A percentile compares a stretch with the other conserved stretches of the same genome.
Conservation (phyloP, 2,888 invertebrate species). For the Graphium colonna region DNA sequence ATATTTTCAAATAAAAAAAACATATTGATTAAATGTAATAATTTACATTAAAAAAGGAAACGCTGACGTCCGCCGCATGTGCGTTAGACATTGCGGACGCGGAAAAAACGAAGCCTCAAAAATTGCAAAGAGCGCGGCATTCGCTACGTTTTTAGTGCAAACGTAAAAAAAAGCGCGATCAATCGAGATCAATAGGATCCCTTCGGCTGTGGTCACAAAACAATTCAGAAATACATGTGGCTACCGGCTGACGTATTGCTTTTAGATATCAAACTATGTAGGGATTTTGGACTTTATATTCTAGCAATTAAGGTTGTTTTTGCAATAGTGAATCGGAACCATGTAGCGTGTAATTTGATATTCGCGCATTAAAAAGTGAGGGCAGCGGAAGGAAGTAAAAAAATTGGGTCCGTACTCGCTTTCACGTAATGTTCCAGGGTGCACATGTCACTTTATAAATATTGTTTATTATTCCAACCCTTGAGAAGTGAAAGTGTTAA, state of each 20-base stretch:
- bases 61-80: background rate
- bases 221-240: conserved; percentile 72
- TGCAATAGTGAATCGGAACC: conserved; percentile 23
- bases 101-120: conserved; percentile 62
- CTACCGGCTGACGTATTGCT: conserved; percentile 66
- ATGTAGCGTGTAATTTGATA: conserved; percentile 67
- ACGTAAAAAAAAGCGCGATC: conserved; percentile 56
- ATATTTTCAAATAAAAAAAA: no score
- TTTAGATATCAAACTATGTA: conserved; percentile 29
- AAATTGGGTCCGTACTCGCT: conserved; percentile 70
- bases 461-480: conserved; percentile 21
- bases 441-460: conserved; percentile 58
- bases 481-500: background rate
- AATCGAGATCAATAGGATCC: conserved; percentile 57
- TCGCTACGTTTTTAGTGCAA: conserved; percentile 46
- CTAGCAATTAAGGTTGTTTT: conserved; percentile 25
- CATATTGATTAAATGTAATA: background rate
- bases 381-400: conserved; percentile 78
- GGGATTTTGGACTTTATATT: conserved; percentile 34
- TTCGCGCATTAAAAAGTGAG: conserved; percentile 73
- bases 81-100: conserved; percentile 49
- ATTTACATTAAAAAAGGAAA: background rate
- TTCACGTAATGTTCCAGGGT: conserved; percentile 58
- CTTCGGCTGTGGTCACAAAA: conserved; percentile 65
- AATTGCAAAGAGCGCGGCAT: conserved; percentile 64